Evolutionary conservation across 2,113 vertebrate species (phyloP), one percentile per base, ranked within the genome.

Genomic region (Sorex fumeus): DNA sequence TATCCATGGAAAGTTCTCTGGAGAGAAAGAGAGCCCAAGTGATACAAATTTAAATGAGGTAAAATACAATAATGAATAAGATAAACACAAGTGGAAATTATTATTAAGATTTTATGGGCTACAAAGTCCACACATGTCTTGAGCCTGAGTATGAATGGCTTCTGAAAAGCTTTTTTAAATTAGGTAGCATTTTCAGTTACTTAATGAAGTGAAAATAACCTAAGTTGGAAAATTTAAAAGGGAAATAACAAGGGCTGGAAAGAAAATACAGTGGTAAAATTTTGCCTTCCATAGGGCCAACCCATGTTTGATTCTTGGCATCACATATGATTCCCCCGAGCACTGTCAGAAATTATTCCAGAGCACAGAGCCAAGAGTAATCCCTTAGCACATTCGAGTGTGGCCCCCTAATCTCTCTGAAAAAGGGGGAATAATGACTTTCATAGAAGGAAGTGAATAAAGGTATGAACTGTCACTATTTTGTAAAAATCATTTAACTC

Each of bases 31-130:
- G 1, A 84, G 19, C 0, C 69, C 8, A 2, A 23, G 2, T 6
- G 62, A 79, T 84, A 19, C 1, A 89, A 80, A 75, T 74, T 3
- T 92, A 82, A 87, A 72, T 53, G 60, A 87, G 84, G 21, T 45
- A 60, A 76, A 85, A 70, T 66, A 18, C 16, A 70, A 45, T 15
- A 88, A 84, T 19, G 1, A 76, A 47, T 57, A 79, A 76, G 11
- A 16, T 40, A 64, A 64, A 15, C 45, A 3, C 0, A n/a, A 89
- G 80, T 72, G 9, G 67, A 32, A 90, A 76, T 6, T 57, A 27
- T 25, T 70, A 75, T 64, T 21, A 34, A 9, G 77, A 6, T 34
- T 18, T 9, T 50, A n/a, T 19, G 5, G 4, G 6, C 69, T 90
- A n/a, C 81, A 36, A 79, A 5, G 6, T 30, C 21, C 5, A 10